Evolutionary conservation across 2,888 invertebrate species (phyloP), one percentile per base, ranked within the genome.

Genomic region (Quadroppia sp.): DNA sequence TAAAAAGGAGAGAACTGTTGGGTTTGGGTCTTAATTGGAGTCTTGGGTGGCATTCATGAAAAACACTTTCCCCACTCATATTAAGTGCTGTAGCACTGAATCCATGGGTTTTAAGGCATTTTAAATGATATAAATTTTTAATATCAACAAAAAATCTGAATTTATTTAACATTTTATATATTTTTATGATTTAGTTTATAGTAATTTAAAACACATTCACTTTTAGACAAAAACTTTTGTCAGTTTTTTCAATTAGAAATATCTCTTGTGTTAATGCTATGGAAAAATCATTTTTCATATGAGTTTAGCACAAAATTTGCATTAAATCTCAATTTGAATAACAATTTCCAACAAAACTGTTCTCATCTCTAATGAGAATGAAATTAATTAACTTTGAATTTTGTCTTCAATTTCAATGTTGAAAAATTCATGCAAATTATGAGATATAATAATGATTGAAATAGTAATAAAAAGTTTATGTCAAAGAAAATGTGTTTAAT

Each of bases 291-390:
- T 45, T 45, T 45, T 45, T 45, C 45, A 45, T 45, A 17, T 45
- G 45, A 45, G 45, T 13, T 45, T 7, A 15, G 45, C 45, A 45
- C 45, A 45, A 45, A 2, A 53, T 53, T 53, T 53, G 53, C 53
- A 53, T 53, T 25, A 25, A 53, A 25, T 53, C 53, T 53, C n/a
- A 53, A 53, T 53, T 25, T 53, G 25, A 45, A 45, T 45, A 45
- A 45, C 15, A 13, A 45, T 45, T 15, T 15, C 11, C 4, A 36
- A 36, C 11, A 36, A 45, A 13, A 13, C 15, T 15, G 6, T 45
- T 45, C 15, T 45, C 15, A 15, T 45, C 17, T 45, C 15, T 45
- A 45, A 45, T 45, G 17, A 13, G 45, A 45, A 45, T 2, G 15
- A 36, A 36, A 36, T 9, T 36, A 36, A 36, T 36, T n/a, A n/a